Evolutionary conservation across 2,888 invertebrate genomes (phyloP), one percentile per base, ranked within the genome.

Genomic region (Lasioglossum leucozonium): DNA sequence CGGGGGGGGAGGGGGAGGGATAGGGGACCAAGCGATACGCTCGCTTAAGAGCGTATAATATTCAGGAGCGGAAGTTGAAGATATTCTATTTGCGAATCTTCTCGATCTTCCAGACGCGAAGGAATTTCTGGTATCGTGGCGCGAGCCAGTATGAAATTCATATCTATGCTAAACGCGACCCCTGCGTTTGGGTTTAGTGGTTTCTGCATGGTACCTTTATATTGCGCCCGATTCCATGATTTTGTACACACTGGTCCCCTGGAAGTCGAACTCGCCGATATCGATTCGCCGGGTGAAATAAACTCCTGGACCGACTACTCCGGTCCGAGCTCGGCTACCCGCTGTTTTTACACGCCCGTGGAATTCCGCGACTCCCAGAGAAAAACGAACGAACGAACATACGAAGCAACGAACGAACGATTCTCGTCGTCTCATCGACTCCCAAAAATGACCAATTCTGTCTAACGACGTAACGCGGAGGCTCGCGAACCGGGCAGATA

Each of bases 91-190:
- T 87, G 84, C 86, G 88, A 90, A 90, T 90, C 90, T 84, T 84
- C 86, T 85, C 87, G 81, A 89, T 86, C 85, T 86, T 86, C 81
- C 82, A 86, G 81, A 86, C 84, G 79, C 84, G 77, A 62, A 86
- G 87, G 86, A 90, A 89, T 90, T 88, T 86, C 90, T 87, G 84
- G 90, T 90, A 90, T 90, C 90, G 86, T 77, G 79, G 72, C 55
- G 73, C 77, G 84, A 82, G 87, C 82, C 88, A 79, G 89, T 86
- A 91, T 91, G 91, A 91, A 93, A 92, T 93, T 93, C 92, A 92
- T 93, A 93, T 93, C 90, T 91, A 93, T 92, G 93, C 92, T 92
- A 93, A 92, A 89, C 91, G 90, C 88, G 90, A 82, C 81, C 77
- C 74, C 73, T 81, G 77, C 86, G 87, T 88, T 91, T 86, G 86